phyloP scores from a whole-genome alignment of 2,113 vertebrate genomes.

The Plecturocebus donacophilus region DNA sequence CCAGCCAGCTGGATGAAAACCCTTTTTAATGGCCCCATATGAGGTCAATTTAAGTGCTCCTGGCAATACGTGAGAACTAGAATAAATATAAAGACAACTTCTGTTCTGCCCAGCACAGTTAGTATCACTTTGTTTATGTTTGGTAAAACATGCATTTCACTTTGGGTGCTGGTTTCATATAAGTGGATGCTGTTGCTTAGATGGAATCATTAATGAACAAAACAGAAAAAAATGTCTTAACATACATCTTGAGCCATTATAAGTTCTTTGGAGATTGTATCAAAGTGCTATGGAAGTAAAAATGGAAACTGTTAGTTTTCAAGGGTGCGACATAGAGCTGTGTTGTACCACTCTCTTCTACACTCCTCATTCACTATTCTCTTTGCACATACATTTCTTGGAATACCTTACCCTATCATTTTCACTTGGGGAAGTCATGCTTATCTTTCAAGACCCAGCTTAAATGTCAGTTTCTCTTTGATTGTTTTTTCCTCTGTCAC shows the following conservation, averaged over 20 bases:
- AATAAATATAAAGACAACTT: neutral
- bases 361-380: fast-evolving
- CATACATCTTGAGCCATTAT: neutral
- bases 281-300: fast-evolving
- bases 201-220: neutral
- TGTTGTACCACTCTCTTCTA: fast-evolving
- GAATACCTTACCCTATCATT: neutral
- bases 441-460: neutral
- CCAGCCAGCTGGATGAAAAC: slow-evolving; percentile 63
- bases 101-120: neutral
- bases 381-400: fast-evolving
- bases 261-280: neutral
- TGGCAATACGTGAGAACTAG: slow-evolving; percentile 37
- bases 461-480: neutral
- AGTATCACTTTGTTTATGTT: neutral
- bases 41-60: slow-evolving; percentile 75
- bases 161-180: neutral
- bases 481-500: neutral
- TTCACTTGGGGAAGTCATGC: neutral
- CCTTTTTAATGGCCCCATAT: slow-evolving; percentile 68
- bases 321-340: too few relatives aligned
- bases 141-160: neutral
- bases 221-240: neutral
- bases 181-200: neutral
- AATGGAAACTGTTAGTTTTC: neutral